A percentile compares a stretch with the other conserved stretches of the same genome.
Conservation (phyloP, 2,797 vertebrate species). For the Rhynchonycteris naso region DNA sequence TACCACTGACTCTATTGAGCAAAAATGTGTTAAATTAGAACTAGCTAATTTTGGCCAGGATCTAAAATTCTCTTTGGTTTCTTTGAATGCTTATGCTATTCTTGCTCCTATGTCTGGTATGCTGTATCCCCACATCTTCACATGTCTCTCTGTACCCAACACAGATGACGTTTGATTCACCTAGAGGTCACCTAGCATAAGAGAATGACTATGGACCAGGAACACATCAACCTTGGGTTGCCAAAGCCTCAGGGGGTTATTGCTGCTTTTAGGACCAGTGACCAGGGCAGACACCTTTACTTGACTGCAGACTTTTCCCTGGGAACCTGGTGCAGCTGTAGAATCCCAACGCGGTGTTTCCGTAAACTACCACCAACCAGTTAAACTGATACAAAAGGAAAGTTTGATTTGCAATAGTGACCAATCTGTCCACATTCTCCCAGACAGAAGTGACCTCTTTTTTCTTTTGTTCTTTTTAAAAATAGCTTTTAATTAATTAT, state of each 20-base stretch:
- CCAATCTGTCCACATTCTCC: neutral
- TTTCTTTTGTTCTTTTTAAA: conserved; percentile 46
- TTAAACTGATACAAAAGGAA: neutral
- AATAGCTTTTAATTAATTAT: conserved; percentile 57
- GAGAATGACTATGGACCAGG: neutral
- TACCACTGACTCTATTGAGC: neutral
- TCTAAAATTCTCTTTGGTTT: neutral
- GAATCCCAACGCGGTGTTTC: neutral
- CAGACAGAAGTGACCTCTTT: neutral
- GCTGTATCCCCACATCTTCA: neutral
- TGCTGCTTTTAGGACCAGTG: neutral
- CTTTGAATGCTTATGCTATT: neutral
- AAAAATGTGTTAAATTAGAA: neutral
- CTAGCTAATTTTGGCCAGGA: neutral
- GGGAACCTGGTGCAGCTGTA: neutral
- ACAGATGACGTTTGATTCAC: neutral
- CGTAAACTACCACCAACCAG: neutral
- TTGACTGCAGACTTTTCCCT: no score
- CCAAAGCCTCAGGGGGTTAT: neutral
- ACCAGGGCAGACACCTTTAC: neutral
- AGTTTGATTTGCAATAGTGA: neutral
- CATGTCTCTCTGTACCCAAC: neutral
- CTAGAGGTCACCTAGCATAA: neutral
- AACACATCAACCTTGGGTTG: neutral
- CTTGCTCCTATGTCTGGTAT: neutral